A percentile compares a stretch with the other conserved stretches of the same genome.
Evolutionary conservation across 2,888 invertebrate species (phyloP).

Genomic region (Tenodera sinensis): DNA sequence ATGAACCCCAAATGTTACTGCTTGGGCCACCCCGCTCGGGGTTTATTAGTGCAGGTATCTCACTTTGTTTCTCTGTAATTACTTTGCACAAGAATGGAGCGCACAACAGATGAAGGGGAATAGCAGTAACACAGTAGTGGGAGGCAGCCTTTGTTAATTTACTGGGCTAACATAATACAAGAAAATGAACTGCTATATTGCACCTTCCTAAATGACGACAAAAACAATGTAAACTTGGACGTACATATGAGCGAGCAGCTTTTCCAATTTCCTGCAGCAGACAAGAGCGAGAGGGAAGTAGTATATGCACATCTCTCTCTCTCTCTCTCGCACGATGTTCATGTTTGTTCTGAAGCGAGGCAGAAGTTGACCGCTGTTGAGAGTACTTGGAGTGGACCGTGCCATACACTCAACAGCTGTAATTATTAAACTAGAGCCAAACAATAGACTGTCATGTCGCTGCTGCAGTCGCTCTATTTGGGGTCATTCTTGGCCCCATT

Average conservation of each 20-base stretch:
- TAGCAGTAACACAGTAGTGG: too few relatives aligned
- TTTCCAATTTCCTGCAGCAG: background rate
- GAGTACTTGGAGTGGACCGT: background rate
- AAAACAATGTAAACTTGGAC: background rate
- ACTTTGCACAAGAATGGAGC: too few relatives aligned
- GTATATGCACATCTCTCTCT: background rate
- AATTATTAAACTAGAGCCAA: background rate
- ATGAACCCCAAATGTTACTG: too few relatives aligned
- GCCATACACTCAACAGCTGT: background rate
- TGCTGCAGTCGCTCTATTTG: too few relatives aligned
- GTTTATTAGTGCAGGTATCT: too few relatives aligned
- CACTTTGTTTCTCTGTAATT: too few relatives aligned
- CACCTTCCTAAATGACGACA: background rate
- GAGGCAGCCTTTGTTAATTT: background rate
- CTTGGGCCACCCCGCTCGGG: too few relatives aligned
- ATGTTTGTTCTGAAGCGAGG: background rate
- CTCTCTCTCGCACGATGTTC: too few relatives aligned
- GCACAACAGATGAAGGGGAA: too few relatives aligned
- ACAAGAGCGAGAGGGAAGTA: background rate
- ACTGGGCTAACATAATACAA: background rate
- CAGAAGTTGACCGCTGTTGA: background rate
- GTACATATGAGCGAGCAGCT: background rate
- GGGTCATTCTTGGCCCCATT: too few relatives aligned
- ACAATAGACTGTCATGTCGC: background rate
- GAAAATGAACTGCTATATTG: background rate